These are phyloP conservation scores for Sebastes hopkinsi DNA, from an alignment of 2,797 vertebrate genomes.

Conservation along the genomic window DNA sequence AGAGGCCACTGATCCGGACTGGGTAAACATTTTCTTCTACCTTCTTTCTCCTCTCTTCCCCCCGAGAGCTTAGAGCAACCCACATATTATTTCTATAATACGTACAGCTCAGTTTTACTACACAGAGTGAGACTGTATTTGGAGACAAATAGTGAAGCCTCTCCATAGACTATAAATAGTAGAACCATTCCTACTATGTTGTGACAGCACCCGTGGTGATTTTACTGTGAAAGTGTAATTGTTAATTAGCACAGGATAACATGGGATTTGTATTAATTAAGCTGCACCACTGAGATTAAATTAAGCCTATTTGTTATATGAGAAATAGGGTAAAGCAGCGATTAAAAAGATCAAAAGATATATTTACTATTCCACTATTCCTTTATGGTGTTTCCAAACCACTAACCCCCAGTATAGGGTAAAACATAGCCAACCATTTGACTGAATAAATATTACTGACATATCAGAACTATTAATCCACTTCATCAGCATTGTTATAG, in stretches of 20 bases:
- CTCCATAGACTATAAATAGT: not conserved
- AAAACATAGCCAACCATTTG: not conserved
- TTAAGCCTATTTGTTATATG: not conserved
- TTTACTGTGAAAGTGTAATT: not conserved
- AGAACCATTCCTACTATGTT: not conserved
- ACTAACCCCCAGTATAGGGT: not conserved
- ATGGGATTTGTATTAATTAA: not conserved
- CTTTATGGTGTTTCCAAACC: not conserved
- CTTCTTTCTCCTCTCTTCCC: not conserved
- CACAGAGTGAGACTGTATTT: not conserved
- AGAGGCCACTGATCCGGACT: conserved; percentile 85
- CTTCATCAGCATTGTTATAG: not conserved
- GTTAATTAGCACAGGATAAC: not conserved
- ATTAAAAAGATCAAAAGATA: conserved; percentile 5
- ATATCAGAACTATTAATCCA: not conserved
- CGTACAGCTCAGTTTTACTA: not conserved
- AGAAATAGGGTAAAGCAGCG: conserved; percentile 2
- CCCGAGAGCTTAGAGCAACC: not conserved
- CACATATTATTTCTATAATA: not conserved
- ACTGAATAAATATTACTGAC: not conserved
- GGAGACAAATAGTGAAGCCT: not conserved
- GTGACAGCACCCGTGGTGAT: not conserved
- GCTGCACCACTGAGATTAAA: not conserved
- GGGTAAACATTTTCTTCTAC: conserved; percentile 70
- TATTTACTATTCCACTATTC: not conserved